phyloP scores from a whole-genome alignment of 2,888 invertebrate genomes.

The Candidula unifasciata region DNA sequence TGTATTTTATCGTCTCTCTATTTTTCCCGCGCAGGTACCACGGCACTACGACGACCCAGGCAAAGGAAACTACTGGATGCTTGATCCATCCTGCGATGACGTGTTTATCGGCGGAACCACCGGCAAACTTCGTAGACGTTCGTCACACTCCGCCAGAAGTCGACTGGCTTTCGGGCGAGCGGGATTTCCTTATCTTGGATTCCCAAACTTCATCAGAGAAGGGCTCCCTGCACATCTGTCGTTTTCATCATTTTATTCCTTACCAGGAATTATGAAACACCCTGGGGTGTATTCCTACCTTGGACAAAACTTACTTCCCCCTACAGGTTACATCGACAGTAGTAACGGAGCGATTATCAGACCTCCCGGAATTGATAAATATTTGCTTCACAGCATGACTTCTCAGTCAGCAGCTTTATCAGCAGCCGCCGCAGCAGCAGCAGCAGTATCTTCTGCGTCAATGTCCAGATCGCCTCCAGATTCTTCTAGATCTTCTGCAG shows the following conservation, averaged over 20 bases:
- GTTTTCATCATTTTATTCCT: constrained; percentile 54
- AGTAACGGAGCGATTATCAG: constrained; percentile 37
- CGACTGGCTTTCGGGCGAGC: constrained; percentile 90
- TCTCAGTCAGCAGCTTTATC: constrained; percentile 32
- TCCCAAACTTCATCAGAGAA: constrained; percentile 59
- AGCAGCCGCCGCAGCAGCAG: constrained; percentile 41
- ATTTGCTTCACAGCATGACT: constrained; percentile 36
- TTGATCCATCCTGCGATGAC: constrained; percentile 97
- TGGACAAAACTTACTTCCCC: constrained; percentile 37
- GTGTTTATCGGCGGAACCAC: constrained; percentile 99
- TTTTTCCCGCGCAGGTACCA: constrained; percentile 70
- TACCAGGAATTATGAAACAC: constrained; percentile 55
- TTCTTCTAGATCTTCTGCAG: background rate
- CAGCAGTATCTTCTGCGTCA: constrained; percentile 13
- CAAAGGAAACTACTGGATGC: constrained; percentile 99
- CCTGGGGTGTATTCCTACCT: constrained; percentile 48
- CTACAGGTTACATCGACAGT: constrained; percentile 1
- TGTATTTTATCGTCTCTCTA: too few species aligned
- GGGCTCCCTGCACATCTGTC: constrained; percentile 54
- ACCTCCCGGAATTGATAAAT: constrained; percentile 35
- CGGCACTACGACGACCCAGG: constrained; percentile 99
- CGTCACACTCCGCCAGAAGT: constrained; percentile 90
- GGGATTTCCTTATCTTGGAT: constrained; percentile 65
- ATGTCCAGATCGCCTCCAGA: constrained; percentile 34
- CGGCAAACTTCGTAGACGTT: constrained; percentile 93